Conservation (phyloP, 2,113 vertebrate species). For the Anoura caudifer region DNA sequence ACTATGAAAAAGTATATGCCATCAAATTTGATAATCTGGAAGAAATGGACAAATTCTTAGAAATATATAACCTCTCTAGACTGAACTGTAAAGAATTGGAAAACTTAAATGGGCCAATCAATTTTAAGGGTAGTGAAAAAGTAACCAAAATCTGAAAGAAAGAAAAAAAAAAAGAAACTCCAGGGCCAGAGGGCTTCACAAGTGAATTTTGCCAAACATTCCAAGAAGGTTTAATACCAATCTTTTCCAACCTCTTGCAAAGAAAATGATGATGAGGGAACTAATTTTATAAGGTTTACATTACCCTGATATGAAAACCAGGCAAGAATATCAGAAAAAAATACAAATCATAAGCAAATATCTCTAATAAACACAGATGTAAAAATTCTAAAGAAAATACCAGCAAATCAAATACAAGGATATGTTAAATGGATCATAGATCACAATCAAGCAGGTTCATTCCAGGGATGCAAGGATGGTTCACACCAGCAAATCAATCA, state of each 20-base stretch:
- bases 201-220: too few species aligned
- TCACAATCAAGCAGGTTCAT: background rate
- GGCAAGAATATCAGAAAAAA: too few species aligned
- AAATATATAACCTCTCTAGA: background rate
- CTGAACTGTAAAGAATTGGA: background rate
- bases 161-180: too few species aligned
- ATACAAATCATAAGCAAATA: too few species aligned
- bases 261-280: background rate
- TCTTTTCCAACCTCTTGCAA: background rate
- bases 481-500: background rate
- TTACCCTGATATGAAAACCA: background rate
- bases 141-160: too few species aligned
- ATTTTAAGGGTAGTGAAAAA: too few species aligned
- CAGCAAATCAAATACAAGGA: background rate
- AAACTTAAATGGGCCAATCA: background rate
- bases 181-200: too few species aligned
- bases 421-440: background rate
- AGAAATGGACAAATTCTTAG: background rate
- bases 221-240: background rate
- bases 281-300: background rate
- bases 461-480: background rate
- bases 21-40: background rate
- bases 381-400: too few species aligned
- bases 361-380: too few species aligned
- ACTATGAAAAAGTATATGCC: background rate